Percentiles rank a stretch among this genome's conserved stretches.
Conservation (phyloP, 2,888 invertebrate species). For the Dicycla oo region DNA sequence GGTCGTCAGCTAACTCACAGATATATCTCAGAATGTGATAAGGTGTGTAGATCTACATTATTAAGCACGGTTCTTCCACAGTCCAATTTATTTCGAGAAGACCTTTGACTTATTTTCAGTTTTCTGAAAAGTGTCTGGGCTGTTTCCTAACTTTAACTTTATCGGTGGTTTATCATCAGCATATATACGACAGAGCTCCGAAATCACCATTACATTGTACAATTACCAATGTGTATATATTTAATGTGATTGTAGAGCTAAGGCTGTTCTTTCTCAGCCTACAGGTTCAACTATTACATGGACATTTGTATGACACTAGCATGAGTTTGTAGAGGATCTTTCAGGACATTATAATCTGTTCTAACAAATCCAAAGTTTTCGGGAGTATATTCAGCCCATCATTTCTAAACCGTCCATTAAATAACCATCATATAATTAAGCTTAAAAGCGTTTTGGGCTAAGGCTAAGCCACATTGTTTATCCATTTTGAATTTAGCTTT, state of each 20-base stretch:
- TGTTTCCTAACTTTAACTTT: not conserved
- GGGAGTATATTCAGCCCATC: not conserved
- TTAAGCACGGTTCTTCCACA: no score
- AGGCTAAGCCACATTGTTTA: no score
- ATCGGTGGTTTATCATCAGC: not conserved
- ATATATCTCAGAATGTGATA: not conserved
- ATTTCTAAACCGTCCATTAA: not conserved
- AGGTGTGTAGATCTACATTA: not conserved
- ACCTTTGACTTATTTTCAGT: not conserved
- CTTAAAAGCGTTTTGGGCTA: not conserved
- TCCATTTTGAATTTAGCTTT: not conserved
- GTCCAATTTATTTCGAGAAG: not conserved
- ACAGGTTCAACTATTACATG: not conserved
- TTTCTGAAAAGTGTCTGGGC: not conserved
- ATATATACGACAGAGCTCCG: no score
- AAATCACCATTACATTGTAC: not conserved
- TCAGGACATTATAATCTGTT: not conserved
- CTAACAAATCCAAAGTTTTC: not conserved
- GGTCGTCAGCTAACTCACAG: not conserved
- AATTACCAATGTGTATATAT: not conserved
- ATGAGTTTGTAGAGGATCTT: not conserved
- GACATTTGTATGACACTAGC: not conserved
- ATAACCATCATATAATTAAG: not conserved
- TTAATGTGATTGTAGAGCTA: not conserved
- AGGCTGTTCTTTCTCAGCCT: not conserved